Base-by-base conservation (phyloP, 2,888 invertebrate genomes). In the Volucella inflata region DNA sequence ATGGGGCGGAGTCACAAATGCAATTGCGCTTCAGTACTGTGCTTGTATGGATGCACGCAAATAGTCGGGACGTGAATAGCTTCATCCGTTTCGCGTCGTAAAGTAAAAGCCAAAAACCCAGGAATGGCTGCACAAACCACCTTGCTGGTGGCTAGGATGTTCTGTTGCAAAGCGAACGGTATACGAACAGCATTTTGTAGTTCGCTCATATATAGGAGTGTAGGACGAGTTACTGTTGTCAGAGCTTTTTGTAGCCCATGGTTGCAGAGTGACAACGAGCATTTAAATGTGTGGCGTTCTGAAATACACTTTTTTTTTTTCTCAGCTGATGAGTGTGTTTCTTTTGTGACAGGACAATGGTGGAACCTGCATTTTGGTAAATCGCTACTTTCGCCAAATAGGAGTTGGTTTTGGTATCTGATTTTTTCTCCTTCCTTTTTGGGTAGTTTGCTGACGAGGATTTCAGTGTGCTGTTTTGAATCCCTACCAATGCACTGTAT, bases 191-290 rank as follows among this genome's bases (percentile, higher is more conserved):
- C 30, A 1, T 30, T n/a, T 30, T 6, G 30, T 30, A 30, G 30
- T 30, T 6, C 6, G 30, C 30, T 30, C 30, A 30, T 30, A 30
- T 30, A 30, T 2, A n/a, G n/a, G 12, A 10, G 36, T 65, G 40
- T 50, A 48, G 53, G 60, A 82, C 78, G 82, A 78, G 72, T 62
- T 17, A 67, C 46, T 48, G 67, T 57, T 81, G 68, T 64, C 75
- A 53, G 46, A 46, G 40, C 38, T 71, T 65, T 67, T 60, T 42
- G 0, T 48, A 2, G 48, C 40, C 38, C 16, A 30, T 11, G 42
- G 46, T 36, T 30, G 74, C 36, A 42, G 64, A 79, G 83, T 79
- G 83, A 79, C 83, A 84, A 79, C 74, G 83, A 79, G 65, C 70
- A 84, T 84, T 84, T 79, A 84, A 84, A 79, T 79, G 79, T 30